Conservation (phyloP, 2,888 invertebrate genomes). For the Parnassius orleans region DNA sequence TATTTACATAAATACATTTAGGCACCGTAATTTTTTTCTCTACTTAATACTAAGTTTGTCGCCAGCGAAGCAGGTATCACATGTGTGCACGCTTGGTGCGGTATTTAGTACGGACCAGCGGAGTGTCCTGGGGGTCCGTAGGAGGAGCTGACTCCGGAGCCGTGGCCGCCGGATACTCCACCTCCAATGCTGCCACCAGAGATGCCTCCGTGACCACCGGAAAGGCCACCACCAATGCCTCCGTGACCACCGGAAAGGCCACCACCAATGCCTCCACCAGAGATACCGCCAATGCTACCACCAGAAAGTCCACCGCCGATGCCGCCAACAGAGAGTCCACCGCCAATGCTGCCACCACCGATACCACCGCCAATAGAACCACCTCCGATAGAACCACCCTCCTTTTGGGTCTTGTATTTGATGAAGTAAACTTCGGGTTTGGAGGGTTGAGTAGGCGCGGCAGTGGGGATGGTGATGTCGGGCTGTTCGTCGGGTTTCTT, state of each 20-base stretch:
- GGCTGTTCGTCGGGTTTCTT: conserved; percentile 91
- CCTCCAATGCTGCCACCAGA: conserved; percentile 43
- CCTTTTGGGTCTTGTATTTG: conserved; percentile 89
- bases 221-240: conserved; percentile 43
- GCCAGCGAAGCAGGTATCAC: conserved; percentile 79
- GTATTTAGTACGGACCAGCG: conserved; percentile 82
- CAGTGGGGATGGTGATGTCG: conserved; percentile 88
- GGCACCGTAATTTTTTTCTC: conserved; percentile 81
- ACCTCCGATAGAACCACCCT: conserved; percentile 55
- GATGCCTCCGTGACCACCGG: conserved; percentile 46
- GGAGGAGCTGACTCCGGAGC: conserved; percentile 76
- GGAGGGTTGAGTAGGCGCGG: conserved; percentile 87
- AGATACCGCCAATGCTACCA: conserved; percentile 42
- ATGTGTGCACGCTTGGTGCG: conserved; percentile 58
- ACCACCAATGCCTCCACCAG: conserved; percentile 39
- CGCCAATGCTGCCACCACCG: conserved; percentile 39
- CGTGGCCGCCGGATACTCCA: conserved; percentile 52
- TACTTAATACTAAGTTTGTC: conserved; percentile 75
- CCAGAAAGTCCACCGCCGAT: conserved; percentile 38
- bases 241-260: conserved; percentile 44
- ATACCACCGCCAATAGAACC: conserved; percentile 40
- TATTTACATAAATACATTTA: conserved; percentile 82
- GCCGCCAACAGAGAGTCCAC: conserved; percentile 40
- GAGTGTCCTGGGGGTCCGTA: conserved; percentile 86
- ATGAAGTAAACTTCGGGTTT: conserved; percentile 93